phyloP scores from a whole-genome alignment of 2,113 vertebrate species.

The Amblyornis subalaris region DNA sequence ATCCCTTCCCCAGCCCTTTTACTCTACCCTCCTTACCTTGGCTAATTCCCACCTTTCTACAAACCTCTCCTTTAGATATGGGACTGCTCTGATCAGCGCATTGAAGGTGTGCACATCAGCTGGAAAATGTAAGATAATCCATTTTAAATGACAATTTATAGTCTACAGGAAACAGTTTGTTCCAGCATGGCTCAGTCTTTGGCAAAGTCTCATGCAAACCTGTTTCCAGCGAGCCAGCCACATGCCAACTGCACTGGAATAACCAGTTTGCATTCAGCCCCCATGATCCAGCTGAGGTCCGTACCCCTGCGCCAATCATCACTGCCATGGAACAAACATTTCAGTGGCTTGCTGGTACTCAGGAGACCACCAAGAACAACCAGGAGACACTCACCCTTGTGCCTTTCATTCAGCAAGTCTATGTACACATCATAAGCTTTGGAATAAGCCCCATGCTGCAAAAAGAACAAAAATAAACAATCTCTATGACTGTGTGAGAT shows the following conservation, averaged over 20 bases:
- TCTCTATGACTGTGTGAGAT: not conserved
- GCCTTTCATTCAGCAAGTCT: constrained; percentile 83
- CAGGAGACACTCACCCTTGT: constrained; percentile 76
- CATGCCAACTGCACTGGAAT: not conserved
- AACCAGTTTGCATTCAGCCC: constrained; percentile 64
- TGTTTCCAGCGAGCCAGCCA: constrained; percentile 14
- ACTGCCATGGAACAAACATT: not conserved
- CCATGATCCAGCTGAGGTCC: constrained; percentile 68
- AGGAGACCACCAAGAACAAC: not conserved
- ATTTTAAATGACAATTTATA: not conserved
- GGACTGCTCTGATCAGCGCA: constrained; percentile 77
- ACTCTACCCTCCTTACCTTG: constrained; percentile 70
- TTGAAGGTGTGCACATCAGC: constrained; percentile 90
- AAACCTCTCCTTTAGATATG: constrained; percentile 58
- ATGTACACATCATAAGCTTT: constrained; percentile 83
- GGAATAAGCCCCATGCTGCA: constrained; percentile 76
- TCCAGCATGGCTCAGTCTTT: constrained; percentile 38
- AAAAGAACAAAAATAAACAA: not conserved
- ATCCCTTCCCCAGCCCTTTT: not conserved
- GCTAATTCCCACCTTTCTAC: constrained; percentile 77
- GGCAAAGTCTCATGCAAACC: constrained; percentile 41
- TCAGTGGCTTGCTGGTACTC: not conserved
- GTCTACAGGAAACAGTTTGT: not conserved
- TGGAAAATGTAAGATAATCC: constrained; percentile 33
- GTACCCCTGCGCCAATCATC: constrained; percentile 70